Percentiles rank a stretch among this genome's conserved stretches.
Evolutionary conservation across 2,113 vertebrate genomes (phyloP).

Genomic region (Oreochromis tanganicae): DNA sequence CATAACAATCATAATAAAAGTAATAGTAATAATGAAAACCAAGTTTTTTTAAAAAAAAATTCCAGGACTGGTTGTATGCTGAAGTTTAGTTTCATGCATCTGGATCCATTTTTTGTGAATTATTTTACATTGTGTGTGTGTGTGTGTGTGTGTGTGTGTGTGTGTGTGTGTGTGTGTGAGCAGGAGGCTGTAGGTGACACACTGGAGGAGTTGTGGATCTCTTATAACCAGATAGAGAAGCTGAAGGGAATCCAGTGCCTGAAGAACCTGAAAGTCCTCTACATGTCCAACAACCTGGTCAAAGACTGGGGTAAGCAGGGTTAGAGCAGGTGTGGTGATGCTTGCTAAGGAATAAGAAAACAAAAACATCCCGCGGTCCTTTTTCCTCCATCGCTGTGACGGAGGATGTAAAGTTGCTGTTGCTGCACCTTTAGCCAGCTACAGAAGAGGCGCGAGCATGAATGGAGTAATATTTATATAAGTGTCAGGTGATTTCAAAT

Average conservation of each 20-base stretch:
- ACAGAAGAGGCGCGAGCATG: neutral
- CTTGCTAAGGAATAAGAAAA: neutral
- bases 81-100: neutral
- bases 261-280: slow-evolving; percentile 90
- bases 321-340: neutral
- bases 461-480: neutral
- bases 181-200: slow-evolving; percentile 92
- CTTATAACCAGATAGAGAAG: slow-evolving; percentile 95
- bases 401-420: neutral
- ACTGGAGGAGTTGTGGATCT: slow-evolving; percentile 94
- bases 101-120: neutral
- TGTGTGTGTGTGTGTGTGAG: neutral
- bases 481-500: neutral
- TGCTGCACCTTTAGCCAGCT: neutral
- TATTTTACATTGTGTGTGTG: neutral
- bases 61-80: neutral
- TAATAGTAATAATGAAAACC: neutral
- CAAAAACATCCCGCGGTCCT: neutral
- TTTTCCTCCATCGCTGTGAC: neutral
- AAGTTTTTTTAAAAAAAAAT: neutral
- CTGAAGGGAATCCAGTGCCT: slow-evolving; percentile 89
- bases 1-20: neutral
- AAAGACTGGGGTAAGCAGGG: slow-evolving; percentile 86
- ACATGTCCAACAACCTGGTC: slow-evolving; percentile 97
- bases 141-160: neutral